Base-by-base conservation (phyloP, 2,888 invertebrate genomes). In the Chironomus tentans region DNA sequence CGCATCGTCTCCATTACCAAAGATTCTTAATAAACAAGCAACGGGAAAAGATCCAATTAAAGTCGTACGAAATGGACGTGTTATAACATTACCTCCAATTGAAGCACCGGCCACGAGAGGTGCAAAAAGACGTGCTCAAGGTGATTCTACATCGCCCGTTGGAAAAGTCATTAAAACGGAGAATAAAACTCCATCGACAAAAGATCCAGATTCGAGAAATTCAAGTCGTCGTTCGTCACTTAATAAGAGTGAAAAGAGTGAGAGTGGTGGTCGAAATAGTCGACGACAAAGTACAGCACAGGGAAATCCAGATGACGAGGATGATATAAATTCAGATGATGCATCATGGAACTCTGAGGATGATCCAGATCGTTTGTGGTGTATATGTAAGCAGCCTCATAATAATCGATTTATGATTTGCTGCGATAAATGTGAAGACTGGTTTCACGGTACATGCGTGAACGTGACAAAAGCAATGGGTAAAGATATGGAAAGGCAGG, bases 371-470 rank as follows among this genome's bases (percentile, higher is more conserved):
- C 91, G 88, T 88, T 88, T 97, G 74, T 97, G 97, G 96, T 97
- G 97, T 83, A 93, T 97, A 81, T 97, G 97, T 82, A 91, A 92
- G 79, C 94, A 95, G 81, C 97, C 97, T 0, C 96, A 97, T 82
- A 95, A 96, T 81, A 95, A 97, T 83, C 87, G 96, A 75, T 97
- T 98, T 82, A 98, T 98, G 97, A 97, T 97, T 80, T 95, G 95
- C 83, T 98, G 98, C 83, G 97, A 98, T 83, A 88, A 89, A 13
- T 98, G 97, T 82, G 94, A 95, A 82, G 96, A 97, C 82, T 98
- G 97, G 97, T 98, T 95, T 82, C 97, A 98, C 82, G 97, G 97
- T n/a, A 94, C 93, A 81, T 98, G 97, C 85, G 97, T 98, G 13
- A 94, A 93, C 80, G 92, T 98, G 65, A 95, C 95, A 21, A 92